These are phyloP conservation scores for Drosophila ficusphila DNA, from an alignment of 1,140 invertebrate species.

Conservation along the genomic window DNA sequence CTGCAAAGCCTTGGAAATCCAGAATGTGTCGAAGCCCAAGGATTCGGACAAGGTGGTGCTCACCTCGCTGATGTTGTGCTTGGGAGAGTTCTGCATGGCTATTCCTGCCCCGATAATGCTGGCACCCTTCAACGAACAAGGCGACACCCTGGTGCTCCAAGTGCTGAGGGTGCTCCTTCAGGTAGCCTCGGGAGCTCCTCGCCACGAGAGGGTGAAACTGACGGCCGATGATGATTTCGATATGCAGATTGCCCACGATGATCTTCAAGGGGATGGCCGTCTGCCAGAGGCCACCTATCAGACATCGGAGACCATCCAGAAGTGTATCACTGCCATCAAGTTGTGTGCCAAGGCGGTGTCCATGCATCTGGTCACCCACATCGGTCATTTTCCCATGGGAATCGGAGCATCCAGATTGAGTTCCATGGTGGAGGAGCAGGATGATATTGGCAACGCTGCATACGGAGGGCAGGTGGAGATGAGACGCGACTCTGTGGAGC, in stretches of 20 bases:
- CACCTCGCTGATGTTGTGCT: slow-evolving; percentile 93
- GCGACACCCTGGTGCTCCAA: slow-evolving; percentile 86
- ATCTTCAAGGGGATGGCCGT: slow-evolving; percentile 85
- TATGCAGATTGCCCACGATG: slow-evolving; percentile 89
- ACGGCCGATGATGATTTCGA: slow-evolving; percentile 88
- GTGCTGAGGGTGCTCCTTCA: slow-evolving; percentile 85
- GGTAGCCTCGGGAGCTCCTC: slow-evolving; percentile 83
- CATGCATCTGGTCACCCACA: slow-evolving; percentile 93
- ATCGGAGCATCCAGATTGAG: slow-evolving; percentile 91
- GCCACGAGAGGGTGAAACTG: slow-evolving; percentile 77
- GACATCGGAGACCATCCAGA: slow-evolving; percentile 84
- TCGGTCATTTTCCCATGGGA: slow-evolving; percentile 95
- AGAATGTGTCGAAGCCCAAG: slow-evolving; percentile 82
- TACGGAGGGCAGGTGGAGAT: slow-evolving; percentile 36
- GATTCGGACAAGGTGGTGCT: slow-evolving; percentile 90
- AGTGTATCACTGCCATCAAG: slow-evolving; percentile 86
- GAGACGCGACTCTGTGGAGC: slow-evolving; percentile 71
- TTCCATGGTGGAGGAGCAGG: slow-evolving; percentile 95
- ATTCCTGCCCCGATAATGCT: slow-evolving; percentile 71
- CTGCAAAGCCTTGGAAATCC: slow-evolving; percentile 81
- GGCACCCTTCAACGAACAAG: slow-evolving; percentile 80
- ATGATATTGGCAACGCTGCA: slow-evolving; percentile 88
- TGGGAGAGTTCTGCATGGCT: slow-evolving; percentile 96
- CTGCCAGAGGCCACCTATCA: slow-evolving; percentile 77
- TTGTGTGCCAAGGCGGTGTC: slow-evolving; percentile 90